Percentiles rank a stretch among this genome's conserved stretches.
These are phyloP conservation scores for Mystacides longicornis DNA, from an alignment of 2,888 invertebrate genomes.

Conservation along the genomic window DNA sequence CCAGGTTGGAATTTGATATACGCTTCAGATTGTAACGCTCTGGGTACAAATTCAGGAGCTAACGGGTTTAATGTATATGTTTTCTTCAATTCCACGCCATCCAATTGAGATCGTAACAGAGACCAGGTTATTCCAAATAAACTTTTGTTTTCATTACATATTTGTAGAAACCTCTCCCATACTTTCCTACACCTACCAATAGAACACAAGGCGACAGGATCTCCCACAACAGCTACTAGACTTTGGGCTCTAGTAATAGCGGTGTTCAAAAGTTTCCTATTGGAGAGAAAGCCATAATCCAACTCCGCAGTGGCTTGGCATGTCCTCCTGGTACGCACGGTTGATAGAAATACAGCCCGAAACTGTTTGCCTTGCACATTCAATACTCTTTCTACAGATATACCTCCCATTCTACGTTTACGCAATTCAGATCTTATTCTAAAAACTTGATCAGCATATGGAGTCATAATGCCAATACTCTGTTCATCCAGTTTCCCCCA, in stretches of 20 bases:
- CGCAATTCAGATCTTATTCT: conserved; percentile 69
- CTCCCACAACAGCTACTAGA: conserved; percentile 76
- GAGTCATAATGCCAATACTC: conserved; percentile 78
- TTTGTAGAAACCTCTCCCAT: conserved; percentile 72
- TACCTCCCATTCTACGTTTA: conserved; percentile 62
- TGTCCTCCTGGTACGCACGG: conserved; percentile 63
- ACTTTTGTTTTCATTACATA: conserved; percentile 62
- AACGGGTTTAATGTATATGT: conserved; percentile 73
- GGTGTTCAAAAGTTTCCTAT: conserved; percentile 73
- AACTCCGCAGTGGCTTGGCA: conserved; percentile 53
- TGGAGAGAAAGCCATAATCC: conserved; percentile 76
- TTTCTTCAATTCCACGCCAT: conserved; percentile 67
- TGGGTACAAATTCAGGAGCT: conserved; percentile 72
- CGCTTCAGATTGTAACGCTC: conserved; percentile 45
- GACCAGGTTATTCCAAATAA: conserved; percentile 67
- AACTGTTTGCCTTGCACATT: conserved; percentile 87
- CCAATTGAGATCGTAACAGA: conserved; percentile 57
- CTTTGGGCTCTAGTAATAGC: conserved; percentile 78
- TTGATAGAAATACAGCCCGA: conserved; percentile 72
- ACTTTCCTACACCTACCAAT: conserved; percentile 73
- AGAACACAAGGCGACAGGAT: conserved; percentile 74
- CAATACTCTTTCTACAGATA: conserved; percentile 74
- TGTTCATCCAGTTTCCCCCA: conserved; percentile 71
- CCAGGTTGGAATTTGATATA: conserved; percentile 35
- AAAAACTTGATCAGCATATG: conserved; percentile 73